Evolutionary conservation across 2,888 invertebrate species (phyloP).

Genomic region (Nezara viridula): DNA sequence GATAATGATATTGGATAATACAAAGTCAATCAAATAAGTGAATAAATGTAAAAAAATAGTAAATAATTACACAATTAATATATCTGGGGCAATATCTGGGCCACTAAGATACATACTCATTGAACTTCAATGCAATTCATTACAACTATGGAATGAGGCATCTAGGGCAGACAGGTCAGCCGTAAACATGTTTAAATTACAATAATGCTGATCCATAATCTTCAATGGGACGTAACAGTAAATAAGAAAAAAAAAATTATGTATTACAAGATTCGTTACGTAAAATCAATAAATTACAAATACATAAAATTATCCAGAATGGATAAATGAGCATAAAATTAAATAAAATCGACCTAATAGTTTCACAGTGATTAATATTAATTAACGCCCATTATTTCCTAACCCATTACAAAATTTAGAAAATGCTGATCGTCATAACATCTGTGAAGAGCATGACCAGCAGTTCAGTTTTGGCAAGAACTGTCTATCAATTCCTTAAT

Average conservation of each 20-base stretch:
- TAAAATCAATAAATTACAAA: background rate
- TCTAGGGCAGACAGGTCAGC: background rate
- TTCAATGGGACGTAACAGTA: background rate
- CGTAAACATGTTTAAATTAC: background rate
- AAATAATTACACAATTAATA: too few species aligned
- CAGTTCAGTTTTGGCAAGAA: background rate
- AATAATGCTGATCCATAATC: background rate
- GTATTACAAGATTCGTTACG: too few species aligned
- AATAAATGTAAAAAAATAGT: too few species aligned
- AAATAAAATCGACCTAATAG: background rate
- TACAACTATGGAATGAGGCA: background rate
- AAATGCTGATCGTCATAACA: background rate
- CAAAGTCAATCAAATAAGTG: too few species aligned
- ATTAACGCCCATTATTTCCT: background rate
- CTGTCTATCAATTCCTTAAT: background rate
- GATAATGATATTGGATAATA: too few species aligned
- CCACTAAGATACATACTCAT: background rate
- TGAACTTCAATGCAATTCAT: background rate
- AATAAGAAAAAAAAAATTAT: background rate
- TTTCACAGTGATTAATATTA: background rate
- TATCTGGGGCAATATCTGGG: background rate
- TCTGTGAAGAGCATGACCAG: background rate
- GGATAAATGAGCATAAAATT: background rate
- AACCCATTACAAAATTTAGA: background rate
- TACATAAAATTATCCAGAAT: background rate